Base-by-base conservation (phyloP, 1,140 invertebrate species). In the Hermetia illucens region DNA sequence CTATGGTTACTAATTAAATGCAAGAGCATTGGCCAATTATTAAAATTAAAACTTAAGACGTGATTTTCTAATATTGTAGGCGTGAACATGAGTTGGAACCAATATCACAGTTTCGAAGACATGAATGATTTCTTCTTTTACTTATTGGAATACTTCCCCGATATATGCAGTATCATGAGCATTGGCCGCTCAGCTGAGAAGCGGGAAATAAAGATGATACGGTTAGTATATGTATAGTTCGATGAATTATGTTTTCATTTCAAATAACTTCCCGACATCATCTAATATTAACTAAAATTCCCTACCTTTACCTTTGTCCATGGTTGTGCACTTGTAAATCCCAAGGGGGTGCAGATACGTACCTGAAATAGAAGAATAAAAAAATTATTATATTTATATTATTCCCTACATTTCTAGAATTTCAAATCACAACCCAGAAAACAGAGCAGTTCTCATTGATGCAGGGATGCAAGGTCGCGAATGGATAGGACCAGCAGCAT, bases 401-500 rank as follows among this genome's bases (percentile, higher is more conserved):
- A n/a, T n/a, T n/a, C n/a, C n/a, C n/a, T 27, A 32, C 3, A 5
- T 12, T 9, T 19, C 0, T 8, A 76, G 76, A 36, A 75, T 83
- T 24, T 82, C 77, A 3, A 64, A 75, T 49, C 71, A 71, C 6
- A 63, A 70, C 22, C 44, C 62, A 3, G 59, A 58, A 3, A 77
- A 77, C 44, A 75, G 72, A 44, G 67, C 67, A 0, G 63, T 79
- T 20, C 70, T 79, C 49, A 57, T 79, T 21, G 76, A 78, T 29
- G 74, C 68, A 9, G 72, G 82, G 1, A 71, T 81, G 47, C 87
- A 90, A 51, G 84, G 80, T 1, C 58, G 85, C 10, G 86, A 91
- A 61, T 91, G 87, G 86, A 79, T 90, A 27, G 70, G 82, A n/a
- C 76, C 82, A 2, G 82, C 85, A 0, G 81, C 82, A 2, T 70